Evolutionary conservation across 2,113 vertebrate species (phyloP), one percentile per base, ranked within the genome.

Genomic region (Hippoglossus stenolepis): DNA sequence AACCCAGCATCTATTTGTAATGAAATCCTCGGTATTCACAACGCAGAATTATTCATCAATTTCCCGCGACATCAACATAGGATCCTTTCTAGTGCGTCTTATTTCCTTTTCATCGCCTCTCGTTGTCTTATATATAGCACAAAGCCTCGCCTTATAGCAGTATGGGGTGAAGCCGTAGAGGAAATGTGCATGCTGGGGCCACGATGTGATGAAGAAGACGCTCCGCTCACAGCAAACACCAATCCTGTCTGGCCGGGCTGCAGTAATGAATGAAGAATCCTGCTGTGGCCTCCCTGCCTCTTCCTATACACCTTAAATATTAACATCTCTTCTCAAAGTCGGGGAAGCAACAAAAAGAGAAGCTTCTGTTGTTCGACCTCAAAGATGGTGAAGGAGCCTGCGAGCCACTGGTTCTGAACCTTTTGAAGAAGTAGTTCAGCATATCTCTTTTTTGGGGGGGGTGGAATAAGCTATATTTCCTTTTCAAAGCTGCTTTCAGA

Each of bases 251-350:
- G 71, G 60, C 60, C 18, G 10, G 43, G 81, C 66, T 18, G 47
- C 49, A 47, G 75, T 90, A 87, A 87, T 88, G 83, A 85, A 40
- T 69, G 59, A 64, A 73, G 86, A 66, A 70, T 66, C 89, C 83
- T 72, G 81, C 87, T 80, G 85, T 43, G 90, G 65, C 21, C 73
- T 78, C 31, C 18, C 17, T 43, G 35, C 28, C 17, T 31, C 0
- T 43, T 67, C 17, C 28, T 47, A 57, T 47, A 15, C 14, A 61
- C 43, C 57, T 71, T 74, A 12, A 31, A 47, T 54, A 74, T 70
- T 59, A 78, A 65, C 77, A 57, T 80, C 6, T 62, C 40, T 60
- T 40, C n/a, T 80, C 31, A 75, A 63, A 82, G 64, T 69, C 73
- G 38, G 58, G 68, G 9, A 51, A 15, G 12, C 0, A 67, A 51